phyloP scores from a whole-genome alignment of 2,888 invertebrate species.

The Andrena minutula region DNA sequence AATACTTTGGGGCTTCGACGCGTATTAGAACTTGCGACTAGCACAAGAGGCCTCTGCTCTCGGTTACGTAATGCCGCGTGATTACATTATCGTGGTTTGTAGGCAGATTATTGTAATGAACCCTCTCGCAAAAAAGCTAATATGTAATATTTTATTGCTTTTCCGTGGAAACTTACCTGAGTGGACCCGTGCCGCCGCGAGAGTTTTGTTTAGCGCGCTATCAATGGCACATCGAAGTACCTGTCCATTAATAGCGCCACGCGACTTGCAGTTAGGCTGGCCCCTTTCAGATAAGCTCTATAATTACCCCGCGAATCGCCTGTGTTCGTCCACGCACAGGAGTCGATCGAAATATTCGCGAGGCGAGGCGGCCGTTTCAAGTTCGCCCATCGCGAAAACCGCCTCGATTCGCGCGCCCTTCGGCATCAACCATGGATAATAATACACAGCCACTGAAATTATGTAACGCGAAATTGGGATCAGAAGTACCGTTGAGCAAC shows the following conservation, averaged over 20 bases:
- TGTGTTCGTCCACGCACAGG: not conserved
- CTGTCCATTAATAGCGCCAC: not conserved
- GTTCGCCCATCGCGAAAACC: conserved; percentile 2
- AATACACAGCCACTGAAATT: conserved; percentile 36
- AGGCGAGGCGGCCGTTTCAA: not conserved
- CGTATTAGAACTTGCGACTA: too few relatives aligned
- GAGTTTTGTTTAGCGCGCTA: not conserved
- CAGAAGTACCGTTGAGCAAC: conserved; percentile 3
- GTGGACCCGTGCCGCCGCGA: not conserved
- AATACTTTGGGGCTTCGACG: too few relatives aligned
- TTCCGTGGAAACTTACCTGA: conserved; percentile 2
- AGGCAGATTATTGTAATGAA: not conserved
- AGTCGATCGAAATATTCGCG: not conserved
- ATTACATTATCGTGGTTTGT: conserved; percentile 18
- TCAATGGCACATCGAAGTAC: too few relatives aligned
- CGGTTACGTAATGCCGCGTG: conserved; percentile 16
- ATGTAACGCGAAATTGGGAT: conserved; percentile 45
- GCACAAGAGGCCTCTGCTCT: not conserved
- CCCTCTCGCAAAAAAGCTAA: not conserved
- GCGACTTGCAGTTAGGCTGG: not conserved
- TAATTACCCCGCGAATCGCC: conserved; percentile 16
- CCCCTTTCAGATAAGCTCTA: not conserved
- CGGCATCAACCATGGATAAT: conserved; percentile 44
- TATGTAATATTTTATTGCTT: not conserved
- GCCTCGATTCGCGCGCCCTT: not conserved